phyloP scores from a whole-genome alignment of 1,140 invertebrate genomes.

The Lepidurus packardi region DNA sequence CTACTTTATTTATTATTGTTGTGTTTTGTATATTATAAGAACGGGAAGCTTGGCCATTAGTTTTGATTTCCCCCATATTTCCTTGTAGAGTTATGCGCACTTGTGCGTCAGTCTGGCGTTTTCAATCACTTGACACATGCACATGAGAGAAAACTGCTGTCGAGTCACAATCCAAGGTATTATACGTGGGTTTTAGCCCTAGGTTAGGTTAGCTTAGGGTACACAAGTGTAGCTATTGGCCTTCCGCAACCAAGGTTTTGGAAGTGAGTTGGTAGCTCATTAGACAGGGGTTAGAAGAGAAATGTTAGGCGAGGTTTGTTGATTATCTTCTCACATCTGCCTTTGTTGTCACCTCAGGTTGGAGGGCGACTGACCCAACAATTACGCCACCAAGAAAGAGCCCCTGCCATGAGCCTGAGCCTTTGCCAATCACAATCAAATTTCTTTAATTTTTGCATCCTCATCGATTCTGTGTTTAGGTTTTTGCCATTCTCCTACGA shows the following conservation, averaged over 20 bases:
- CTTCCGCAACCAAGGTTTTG: neutral
- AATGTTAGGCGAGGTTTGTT: neutral
- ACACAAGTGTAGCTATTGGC: neutral
- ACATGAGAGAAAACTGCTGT: constrained; percentile 21
- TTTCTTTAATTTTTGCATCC: neutral
- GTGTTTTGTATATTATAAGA: neutral
- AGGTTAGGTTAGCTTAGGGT: constrained; percentile 13
- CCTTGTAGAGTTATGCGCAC: constrained; percentile 21
- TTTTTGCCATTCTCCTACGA: constrained; percentile 21
- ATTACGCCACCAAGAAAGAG: constrained; percentile 10
- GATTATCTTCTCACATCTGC: constrained; percentile 18
- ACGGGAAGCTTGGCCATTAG: neutral
- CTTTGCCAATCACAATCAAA: constrained; percentile 17
- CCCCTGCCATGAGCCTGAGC: constrained; percentile 16
- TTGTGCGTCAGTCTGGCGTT: constrained; percentile 20
- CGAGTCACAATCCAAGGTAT: constrained; percentile 18
- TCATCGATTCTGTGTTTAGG: neutral
- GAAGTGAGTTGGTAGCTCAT: neutral
- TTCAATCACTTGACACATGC: constrained; percentile 21
- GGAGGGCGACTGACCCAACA: constrained; percentile 20
- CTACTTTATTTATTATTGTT: neutral
- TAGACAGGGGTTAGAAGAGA: neutral
- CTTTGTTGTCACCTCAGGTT: constrained; percentile 21
- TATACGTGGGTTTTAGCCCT: neutral
- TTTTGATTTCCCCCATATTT: constrained; percentile 22